A percentile compares a stretch with the other conserved stretches of the same genome.
Evolutionary conservation across 2,888 invertebrate species (phyloP).

Genomic region (Pseudococcus jackbeardsleyi): DNA sequence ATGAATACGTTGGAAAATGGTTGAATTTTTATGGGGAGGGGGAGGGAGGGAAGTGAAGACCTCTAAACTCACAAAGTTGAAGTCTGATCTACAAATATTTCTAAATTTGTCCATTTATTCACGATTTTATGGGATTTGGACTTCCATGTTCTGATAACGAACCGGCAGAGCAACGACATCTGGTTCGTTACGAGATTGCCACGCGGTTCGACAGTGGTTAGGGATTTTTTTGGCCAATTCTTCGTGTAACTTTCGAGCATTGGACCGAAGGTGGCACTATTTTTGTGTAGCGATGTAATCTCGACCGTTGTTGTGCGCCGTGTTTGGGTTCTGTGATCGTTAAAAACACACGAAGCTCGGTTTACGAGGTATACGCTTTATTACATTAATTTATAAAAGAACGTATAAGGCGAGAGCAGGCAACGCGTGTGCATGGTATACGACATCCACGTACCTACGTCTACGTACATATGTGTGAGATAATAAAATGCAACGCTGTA

Average conservation of each 20-base stretch:
- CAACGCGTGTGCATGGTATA: neutral
- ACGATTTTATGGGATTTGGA: too few species aligned
- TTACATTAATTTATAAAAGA: slow-evolving; percentile 18
- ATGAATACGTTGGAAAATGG: too few species aligned
- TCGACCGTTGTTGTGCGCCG: neutral
- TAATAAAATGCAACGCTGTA: slow-evolving; percentile 8
- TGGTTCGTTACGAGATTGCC: too few species aligned
- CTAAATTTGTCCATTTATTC: too few species aligned
- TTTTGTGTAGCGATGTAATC: neutral
- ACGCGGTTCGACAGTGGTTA: too few species aligned
- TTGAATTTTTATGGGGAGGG: too few species aligned
- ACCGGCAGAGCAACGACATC: too few species aligned
- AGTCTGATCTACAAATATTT: too few species aligned
- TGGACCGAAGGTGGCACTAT: neutral
- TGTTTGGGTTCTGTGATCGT: slow-evolving; percentile 21
- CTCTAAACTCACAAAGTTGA: too few species aligned
- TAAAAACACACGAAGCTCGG: neutral
- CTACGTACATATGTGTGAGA: neutral
- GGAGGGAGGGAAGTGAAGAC: too few species aligned
- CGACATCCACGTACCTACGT: neutral
- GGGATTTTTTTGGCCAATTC: neutral
- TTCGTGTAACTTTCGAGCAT: neutral
- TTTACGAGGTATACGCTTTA: slow-evolving; percentile 30
- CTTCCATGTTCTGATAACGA: too few species aligned
- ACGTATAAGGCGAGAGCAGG: neutral